Conservation (phyloP, 1,140 invertebrate species). For the Drosophila neocordata region DNA sequence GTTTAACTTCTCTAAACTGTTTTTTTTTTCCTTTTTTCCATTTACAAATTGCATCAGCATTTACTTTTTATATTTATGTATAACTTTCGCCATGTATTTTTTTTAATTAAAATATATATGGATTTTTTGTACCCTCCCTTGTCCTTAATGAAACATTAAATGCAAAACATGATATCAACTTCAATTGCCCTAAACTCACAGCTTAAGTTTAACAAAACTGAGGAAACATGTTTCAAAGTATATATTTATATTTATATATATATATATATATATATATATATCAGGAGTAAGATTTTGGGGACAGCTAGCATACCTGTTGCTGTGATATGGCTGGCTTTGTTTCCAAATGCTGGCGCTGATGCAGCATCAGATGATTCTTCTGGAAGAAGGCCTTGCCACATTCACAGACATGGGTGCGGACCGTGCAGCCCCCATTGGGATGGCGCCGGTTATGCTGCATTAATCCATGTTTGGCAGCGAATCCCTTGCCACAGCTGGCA, state of each 20-base stretch:
- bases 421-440: constrained; percentile 90
- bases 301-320: constrained; percentile 82
- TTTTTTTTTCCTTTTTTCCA: neutral
- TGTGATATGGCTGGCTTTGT: constrained; percentile 84
- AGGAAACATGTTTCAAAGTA: neutral
- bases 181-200: neutral
- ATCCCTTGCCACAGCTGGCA: constrained; percentile 91
- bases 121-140: neutral
- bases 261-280: neutral
- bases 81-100: too few species aligned
- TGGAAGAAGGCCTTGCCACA: constrained; percentile 95
- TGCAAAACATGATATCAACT: neutral
- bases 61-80: neutral
- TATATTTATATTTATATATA: neutral
- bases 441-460: constrained; percentile 90
- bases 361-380: constrained; percentile 91
- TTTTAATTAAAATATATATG: too few species aligned
- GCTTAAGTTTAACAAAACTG: neutral
- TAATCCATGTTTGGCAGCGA: constrained; percentile 91
- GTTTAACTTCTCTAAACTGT: neutral
- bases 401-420: constrained; percentile 91
- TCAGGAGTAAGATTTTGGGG: constrained; percentile 41
- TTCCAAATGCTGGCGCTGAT: constrained; percentile 92
- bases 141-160: neutral
- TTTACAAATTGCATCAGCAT: neutral